Evolutionary conservation across 2,888 invertebrate species (phyloP).

Genomic region (Digitonthophagus gazella): DNA sequence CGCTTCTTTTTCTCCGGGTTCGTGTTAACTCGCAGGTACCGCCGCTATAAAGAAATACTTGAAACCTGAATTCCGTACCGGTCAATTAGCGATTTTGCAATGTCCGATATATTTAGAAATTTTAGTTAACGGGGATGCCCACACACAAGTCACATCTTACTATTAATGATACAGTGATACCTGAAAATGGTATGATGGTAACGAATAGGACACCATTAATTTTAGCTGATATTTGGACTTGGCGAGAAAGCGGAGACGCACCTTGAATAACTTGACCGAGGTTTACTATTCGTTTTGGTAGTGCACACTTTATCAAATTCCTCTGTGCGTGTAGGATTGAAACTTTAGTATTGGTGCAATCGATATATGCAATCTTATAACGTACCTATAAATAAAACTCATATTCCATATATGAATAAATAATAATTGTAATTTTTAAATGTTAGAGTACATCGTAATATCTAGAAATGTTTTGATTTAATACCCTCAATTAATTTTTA

Average conservation of each 20-base stretch:
- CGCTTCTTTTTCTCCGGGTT: neutral
- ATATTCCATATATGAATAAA: too few species aligned
- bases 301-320: neutral
- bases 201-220: neutral
- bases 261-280: neutral
- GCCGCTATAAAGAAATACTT: neutral
- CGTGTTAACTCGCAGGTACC: neutral
- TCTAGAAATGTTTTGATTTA: neutral
- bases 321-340: neutral
- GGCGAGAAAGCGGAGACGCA: neutral
- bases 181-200: conserved; percentile 2
- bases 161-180: conserved; percentile 6
- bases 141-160: neutral
- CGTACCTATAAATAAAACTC: too few species aligned
- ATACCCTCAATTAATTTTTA: conserved; percentile 1
- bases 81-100: conserved; percentile 13
- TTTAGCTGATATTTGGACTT: neutral
- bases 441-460: too few species aligned
- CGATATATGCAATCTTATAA: neutral
- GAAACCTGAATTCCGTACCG: conserved; percentile 7
- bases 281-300: neutral
- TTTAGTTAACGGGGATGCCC: neutral
- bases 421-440: too few species aligned
- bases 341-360: neutral
- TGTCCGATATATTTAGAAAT: neutral